Percentiles rank a stretch among this genome's conserved stretches.
phyloP scores from a whole-genome alignment of 2,888 invertebrate genomes.

The Chloroclystis v-ata region DNA sequence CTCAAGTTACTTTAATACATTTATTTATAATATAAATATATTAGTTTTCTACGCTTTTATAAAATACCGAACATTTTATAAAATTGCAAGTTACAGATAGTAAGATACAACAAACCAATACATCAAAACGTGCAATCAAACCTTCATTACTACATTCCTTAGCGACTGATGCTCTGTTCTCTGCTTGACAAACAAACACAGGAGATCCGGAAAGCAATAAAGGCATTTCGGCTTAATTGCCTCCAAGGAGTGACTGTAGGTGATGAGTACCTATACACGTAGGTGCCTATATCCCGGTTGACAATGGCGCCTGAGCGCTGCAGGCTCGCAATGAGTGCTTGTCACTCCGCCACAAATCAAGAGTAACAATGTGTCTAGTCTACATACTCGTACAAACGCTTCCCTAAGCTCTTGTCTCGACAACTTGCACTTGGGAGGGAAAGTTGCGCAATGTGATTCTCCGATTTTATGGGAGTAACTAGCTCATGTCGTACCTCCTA shows the following conservation, averaged over 20 bases:
- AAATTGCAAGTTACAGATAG: no score
- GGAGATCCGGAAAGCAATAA: slow-evolving; percentile 13
- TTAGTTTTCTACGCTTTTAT: not conserved
- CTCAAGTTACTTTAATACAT: no score
- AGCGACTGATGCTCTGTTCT: not conserved
- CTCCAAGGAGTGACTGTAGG: slow-evolving; percentile 21
- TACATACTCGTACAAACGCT: slow-evolving; percentile 14
- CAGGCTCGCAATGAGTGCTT: slow-evolving; percentile 49
- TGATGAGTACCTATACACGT: no score
- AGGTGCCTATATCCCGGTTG: slow-evolving; percentile 27
- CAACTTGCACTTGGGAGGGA: slow-evolving; percentile 12
- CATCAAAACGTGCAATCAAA: not conserved
- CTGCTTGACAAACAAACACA: slow-evolving; percentile 3
- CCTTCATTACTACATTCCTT: not conserved
- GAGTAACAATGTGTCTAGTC: slow-evolving; percentile 35
- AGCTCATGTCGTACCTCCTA: no score
- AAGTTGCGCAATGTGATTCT: not conserved
- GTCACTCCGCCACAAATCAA: slow-evolving; percentile 57
- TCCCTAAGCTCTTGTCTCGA: slow-evolving; percentile 17
- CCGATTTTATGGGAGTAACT: no score
- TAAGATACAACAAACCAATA: no score
- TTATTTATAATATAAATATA: no score
- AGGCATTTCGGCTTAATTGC: slow-evolving; percentile 18
- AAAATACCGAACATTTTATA: no score
- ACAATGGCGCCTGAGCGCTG: slow-evolving; percentile 46